A percentile compares a stretch with the other conserved stretches of the same genome.
phyloP scores from a whole-genome alignment of 2,113 vertebrate species.

The Vicugna pacos region DNA sequence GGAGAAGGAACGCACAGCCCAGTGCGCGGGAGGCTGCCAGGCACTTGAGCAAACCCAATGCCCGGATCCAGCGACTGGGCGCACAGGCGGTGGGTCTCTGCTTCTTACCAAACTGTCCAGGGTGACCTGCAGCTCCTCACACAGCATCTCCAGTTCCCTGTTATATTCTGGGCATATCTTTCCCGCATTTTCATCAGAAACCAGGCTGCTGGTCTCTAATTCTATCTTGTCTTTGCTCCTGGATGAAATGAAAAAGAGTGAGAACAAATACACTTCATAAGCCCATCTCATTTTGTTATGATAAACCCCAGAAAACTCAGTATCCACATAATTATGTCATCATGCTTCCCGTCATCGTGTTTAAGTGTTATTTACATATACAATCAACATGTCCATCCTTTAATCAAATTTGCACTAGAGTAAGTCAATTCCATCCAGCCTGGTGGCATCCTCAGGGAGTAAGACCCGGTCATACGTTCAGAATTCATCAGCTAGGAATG shows the following conservation, averaged over 20 bases:
- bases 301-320: background rate
- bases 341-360: no score
- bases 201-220: slow-evolving; percentile 71
- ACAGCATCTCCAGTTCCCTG: slow-evolving; percentile 88
- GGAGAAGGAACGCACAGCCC: accelerated
- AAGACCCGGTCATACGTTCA: background rate
- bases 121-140: slow-evolving; percentile 88
- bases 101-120: slow-evolving; percentile 91
- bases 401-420: background rate
- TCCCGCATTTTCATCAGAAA: slow-evolving; percentile 44
- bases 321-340: accelerated
- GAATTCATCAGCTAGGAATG: background rate
- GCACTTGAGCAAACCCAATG: no score
- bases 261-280: background rate
- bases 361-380: background rate
- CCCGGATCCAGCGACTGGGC: background rate
- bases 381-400: accelerated
- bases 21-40: accelerated
- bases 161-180: slow-evolving; percentile 74
- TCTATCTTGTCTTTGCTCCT: slow-evolving; percentile 86
- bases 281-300: background rate
- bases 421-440: background rate
- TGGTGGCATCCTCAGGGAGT: no score
- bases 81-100: accelerated
- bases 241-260: background rate